Base-by-base conservation (phyloP, 2,888 invertebrate genomes). In the Drosophila meridiana region DNA sequence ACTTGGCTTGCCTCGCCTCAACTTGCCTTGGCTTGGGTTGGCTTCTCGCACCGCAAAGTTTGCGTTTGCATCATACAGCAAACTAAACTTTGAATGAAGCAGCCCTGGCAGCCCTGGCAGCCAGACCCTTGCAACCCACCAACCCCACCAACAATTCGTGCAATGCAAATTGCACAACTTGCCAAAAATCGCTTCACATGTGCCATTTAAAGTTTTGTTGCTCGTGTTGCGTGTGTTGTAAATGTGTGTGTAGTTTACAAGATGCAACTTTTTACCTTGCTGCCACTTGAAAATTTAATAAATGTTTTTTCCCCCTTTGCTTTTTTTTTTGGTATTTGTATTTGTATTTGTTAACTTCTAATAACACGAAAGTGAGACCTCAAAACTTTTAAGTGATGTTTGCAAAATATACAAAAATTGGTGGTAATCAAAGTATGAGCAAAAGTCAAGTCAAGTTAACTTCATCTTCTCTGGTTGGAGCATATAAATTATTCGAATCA, bases 181-280 rank as follows among this genome's bases (percentile, higher is more conserved):
- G 89, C 80, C 78, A 85, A 87, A 85, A 86, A 89, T 87, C 78
- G 85, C 85, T 88, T 89, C 85, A 84, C 87, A 84, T 85, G 83
- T 89, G 89, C 86, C 89, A 86, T 89, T 89, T 86, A 85, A 89
- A 86, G 85, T 86, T 87, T 74, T 75, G 43, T 38, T 73, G 57
- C 4, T 13, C 8, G 13, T 58, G 45, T 65, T 55, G 38, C 55
- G 40, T 28, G 14, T 38, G 53, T 34, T 36, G 40, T 67, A 6
- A 47, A 40, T 45, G 45, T 56, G 40, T 59, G 47, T 63, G 72
- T 66, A 53, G 77, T 67, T 77, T 73, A 67, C 63, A 73, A 76
- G 67, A 52, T 76, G 73, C 60, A 73, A 73, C 50, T 81, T 68
- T 66, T 52, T 71, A 61, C 68, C 61, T 85, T 66, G 75, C 86